A percentile compares a stretch with the other conserved stretches of the same genome.
These are phyloP conservation scores for Epinephelus coioides DNA, from an alignment of 2,797 vertebrate species.

Conservation along the genomic window DNA sequence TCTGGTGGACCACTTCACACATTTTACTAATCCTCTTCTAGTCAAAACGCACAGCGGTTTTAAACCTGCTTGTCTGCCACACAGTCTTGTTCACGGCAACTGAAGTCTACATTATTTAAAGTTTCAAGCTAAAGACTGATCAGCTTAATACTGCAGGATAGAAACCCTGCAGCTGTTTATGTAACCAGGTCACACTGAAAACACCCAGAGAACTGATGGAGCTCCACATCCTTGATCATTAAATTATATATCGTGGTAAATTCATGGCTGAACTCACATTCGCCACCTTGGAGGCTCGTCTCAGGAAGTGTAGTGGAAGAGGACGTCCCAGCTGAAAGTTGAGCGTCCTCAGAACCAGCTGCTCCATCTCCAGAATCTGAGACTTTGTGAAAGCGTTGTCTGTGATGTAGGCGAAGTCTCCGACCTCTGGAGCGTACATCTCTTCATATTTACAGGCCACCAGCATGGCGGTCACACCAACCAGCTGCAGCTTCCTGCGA, in stretches of 20 bases:
- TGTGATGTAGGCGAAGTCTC: constrained; percentile 95
- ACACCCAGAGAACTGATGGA: too few relatives aligned
- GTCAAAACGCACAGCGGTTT: too few relatives aligned
- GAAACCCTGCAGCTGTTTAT: too few relatives aligned
- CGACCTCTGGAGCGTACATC: constrained; percentile 89
- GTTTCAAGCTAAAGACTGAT: too few relatives aligned
- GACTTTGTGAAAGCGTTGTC: constrained; percentile 90
- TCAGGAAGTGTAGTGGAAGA: constrained; percentile 93
- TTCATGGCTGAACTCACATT: constrained; percentile 81
- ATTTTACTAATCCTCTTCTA: too few relatives aligned
- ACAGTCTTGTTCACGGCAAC: too few relatives aligned
- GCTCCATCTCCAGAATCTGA: constrained; percentile 95
- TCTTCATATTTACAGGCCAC: constrained; percentile 97
- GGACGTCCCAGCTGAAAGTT: constrained; percentile 93
- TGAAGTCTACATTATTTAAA: too few relatives aligned
- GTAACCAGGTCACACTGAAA: too few relatives aligned
- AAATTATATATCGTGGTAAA: too few relatives aligned
- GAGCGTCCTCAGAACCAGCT: constrained; percentile 87
- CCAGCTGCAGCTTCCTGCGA: constrained; percentile 93
- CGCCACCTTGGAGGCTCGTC: constrained; percentile 94
- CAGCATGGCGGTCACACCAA: constrained; percentile 92
- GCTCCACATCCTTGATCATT: too few relatives aligned
- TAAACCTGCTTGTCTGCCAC: too few relatives aligned
- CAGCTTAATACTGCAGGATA: too few relatives aligned
- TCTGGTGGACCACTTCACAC: background rate